These are phyloP conservation scores for Thripadectes ignobilis DNA, from an alignment of 2,797 vertebrate genomes.

Conservation along the genomic window DNA sequence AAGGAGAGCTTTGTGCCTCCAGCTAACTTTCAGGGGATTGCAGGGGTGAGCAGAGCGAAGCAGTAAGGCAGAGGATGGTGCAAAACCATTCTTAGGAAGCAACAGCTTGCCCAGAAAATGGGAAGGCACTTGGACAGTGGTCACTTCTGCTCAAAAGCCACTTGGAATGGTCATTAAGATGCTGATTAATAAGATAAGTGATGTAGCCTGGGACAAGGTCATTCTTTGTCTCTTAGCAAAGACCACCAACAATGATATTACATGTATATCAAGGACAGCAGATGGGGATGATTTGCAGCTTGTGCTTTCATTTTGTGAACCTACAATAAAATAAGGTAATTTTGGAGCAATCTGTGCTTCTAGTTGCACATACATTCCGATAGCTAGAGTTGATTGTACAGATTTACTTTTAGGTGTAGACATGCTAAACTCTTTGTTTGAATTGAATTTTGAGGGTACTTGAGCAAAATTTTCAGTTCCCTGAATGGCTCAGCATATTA, in stretches of 20 bases:
- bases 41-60: neutral
- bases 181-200: neutral
- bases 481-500: neutral
- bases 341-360: neutral
- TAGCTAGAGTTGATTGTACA: neutral
- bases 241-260: neutral
- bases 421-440: neutral
- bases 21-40: neutral
- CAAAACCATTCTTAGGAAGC: neutral
- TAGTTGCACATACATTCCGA: neutral
- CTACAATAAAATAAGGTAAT: neutral
- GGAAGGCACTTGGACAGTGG: neutral
- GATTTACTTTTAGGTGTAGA: neutral
- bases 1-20: neutral
- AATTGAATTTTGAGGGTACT: neutral
- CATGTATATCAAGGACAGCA: neutral
- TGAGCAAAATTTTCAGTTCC: neutral
- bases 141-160: neutral
- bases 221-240: neutral
- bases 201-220: neutral
- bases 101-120: neutral
- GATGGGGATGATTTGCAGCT: neutral
- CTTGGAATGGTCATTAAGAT: neutral
- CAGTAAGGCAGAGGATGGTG: neutral
- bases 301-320: neutral